Conservation (phyloP, 2,888 invertebrate species). For the Lissonota sp. region DNA sequence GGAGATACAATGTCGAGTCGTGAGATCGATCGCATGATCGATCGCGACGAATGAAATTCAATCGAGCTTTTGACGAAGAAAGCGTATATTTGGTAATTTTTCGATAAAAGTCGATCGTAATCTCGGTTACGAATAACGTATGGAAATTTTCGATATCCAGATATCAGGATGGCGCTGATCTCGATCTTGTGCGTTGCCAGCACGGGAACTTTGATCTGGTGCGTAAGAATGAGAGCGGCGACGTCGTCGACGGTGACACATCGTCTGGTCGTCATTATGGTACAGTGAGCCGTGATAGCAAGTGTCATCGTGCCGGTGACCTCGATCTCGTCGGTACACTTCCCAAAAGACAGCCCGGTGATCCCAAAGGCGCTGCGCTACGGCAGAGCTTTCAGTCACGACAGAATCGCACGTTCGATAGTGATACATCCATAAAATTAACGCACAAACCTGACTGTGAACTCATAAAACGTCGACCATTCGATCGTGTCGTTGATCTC, state of each 20-base stretch:
- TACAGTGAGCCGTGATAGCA: slow-evolving; percentile 62
- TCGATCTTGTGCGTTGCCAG: slow-evolving; percentile 79
- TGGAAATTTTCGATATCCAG: slow-evolving; percentile 61
- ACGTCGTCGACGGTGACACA: slow-evolving; percentile 67
- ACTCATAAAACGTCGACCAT: slow-evolving; percentile 76
- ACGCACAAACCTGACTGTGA: slow-evolving; percentile 80
- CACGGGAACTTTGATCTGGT: slow-evolving; percentile 77
- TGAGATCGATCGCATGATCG: too few relatives aligned
- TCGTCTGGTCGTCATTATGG: slow-evolving; percentile 71
- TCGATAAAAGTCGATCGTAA: too few relatives aligned
- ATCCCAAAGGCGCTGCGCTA: slow-evolving; percentile 61
- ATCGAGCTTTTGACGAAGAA: too few relatives aligned
- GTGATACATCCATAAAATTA: slow-evolving; percentile 74
- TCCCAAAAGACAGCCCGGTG: slow-evolving; percentile 74
- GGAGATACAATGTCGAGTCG: too few relatives aligned
- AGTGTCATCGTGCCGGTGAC: slow-evolving; percentile 74
- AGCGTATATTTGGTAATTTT: too few relatives aligned
- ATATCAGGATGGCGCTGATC: slow-evolving; percentile 78
- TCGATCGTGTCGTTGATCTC: slow-evolving; percentile 71
- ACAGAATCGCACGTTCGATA: slow-evolving; percentile 59
- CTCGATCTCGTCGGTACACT: slow-evolving; percentile 78
- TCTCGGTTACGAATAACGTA: too few relatives aligned
- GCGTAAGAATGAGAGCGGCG: slow-evolving; percentile 73
- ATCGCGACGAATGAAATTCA: too few relatives aligned
- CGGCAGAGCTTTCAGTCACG: slow-evolving; percentile 47